Base-by-base conservation (phyloP, 2,888 invertebrate genomes). In the Helicoverpa assulta region DNA sequence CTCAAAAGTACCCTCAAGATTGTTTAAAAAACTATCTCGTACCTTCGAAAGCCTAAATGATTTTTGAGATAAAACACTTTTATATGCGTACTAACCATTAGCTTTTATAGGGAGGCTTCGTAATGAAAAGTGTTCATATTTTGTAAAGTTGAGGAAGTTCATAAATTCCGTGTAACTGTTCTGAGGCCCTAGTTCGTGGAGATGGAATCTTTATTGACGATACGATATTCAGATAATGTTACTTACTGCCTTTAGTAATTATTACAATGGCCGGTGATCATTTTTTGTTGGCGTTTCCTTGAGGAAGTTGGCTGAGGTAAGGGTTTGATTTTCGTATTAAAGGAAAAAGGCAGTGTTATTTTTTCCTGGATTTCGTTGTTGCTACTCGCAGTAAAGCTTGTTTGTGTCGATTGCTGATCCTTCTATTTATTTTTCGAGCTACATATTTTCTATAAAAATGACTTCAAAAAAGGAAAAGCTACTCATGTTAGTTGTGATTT, bases 71-170 rank as follows among this genome's bases (percentile, higher is more conserved):
- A 47, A 47, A 47, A 73, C 71, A 78, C 72, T 79, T 81, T 81
- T 79, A 72, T 70, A 73, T 18, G 61, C 63, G 72, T 68, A 72
- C 67, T 76, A 61, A 81, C 73, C 81, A 78, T 83, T 82, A 73
- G 50, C 53, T 76, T 82, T 84, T 75, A 83, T 82, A 71, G 80
- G 59, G 18, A 68, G 71, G 73, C 67, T 66, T 59, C 53, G 26
- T 84, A 84, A 82, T 82, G 81, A 82, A 84, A 80, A 82, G 71
- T 80, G 73, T 78, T 72, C 73, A 78, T 84, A 84, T 83, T 84
- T 84, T 60, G 62, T 51, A 33, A 78, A 83, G 69, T 83, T 83
- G 56, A 47, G 47, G 29, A 80, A 84, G 67, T 78, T 73, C 70
- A 78, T 83, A 84, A 82, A 83, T 84, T 76, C 47, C 8, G 61